These are phyloP conservation scores for Botrylloides violaceus DNA, from an alignment of 23 tunicate species.

Conservation along the genomic window DNA sequence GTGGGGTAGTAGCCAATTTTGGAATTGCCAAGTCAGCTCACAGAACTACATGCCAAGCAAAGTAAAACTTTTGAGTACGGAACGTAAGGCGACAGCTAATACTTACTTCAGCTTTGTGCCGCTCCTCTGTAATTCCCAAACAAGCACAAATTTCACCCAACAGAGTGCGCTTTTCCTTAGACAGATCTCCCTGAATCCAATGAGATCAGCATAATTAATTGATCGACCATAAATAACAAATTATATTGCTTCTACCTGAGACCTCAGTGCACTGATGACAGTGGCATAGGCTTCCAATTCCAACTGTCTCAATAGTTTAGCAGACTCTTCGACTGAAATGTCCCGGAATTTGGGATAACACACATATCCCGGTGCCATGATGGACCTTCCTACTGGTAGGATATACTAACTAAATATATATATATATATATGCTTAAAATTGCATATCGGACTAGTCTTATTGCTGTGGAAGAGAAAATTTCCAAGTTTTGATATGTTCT, in stretches of 20 bases:
- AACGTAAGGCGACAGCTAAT: no score
- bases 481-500: no score
- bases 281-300: conserved; percentile 68
- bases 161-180: conserved; percentile 23
- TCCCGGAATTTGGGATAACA: conserved; percentile 8
- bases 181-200: conserved; percentile 27
- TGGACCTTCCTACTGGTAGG: no score
- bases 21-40: no score
- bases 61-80: no score
- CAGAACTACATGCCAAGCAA: no score
- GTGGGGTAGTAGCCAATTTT: no score
- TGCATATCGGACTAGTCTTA: no score
- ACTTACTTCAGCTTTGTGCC: conserved; percentile 63
- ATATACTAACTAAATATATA: no score
- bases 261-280: conserved; percentile 42
- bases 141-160: conserved; percentile 26
- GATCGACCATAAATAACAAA: background rate
- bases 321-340: conserved; percentile 22
- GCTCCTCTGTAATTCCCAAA: conserved; percentile 39
- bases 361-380: conserved; percentile 7
- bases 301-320: conserved; percentile 27
- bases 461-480: no score
- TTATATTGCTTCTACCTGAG: conserved; percentile 13
- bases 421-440: no score
- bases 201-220: background rate